A percentile compares a stretch with the other conserved stretches of the same genome.
phyloP scores from a whole-genome alignment of 2,888 invertebrate genomes.

The Carterocephalus palaemon region DNA sequence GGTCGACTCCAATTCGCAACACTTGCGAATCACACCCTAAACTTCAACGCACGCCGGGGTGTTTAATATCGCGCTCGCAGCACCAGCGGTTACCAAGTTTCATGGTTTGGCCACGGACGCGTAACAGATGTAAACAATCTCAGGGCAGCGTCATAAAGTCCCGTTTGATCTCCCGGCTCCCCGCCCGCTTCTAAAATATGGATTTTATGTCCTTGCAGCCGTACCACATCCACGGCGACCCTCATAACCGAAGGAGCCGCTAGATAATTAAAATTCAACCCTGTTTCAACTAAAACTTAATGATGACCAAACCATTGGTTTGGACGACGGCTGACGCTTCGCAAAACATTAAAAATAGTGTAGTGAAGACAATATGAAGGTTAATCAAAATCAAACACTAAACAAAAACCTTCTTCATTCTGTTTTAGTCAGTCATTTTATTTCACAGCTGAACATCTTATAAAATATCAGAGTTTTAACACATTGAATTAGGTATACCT shows the following conservation, averaged over 20 bases:
- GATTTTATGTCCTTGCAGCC: constrained; percentile 71
- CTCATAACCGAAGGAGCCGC: constrained; percentile 51
- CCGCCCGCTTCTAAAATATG: constrained; percentile 70
- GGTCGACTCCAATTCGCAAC: constrained; percentile 10
- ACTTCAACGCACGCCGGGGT: constrained; percentile 34
- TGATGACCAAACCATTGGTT: constrained; percentile 4
- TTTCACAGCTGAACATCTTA: too few species aligned
- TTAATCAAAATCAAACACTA: too few species aligned
- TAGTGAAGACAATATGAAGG: too few species aligned
- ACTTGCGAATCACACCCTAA: constrained; percentile 18
- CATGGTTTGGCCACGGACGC: constrained; percentile 61
- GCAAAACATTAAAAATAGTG: background rate
- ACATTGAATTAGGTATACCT: too few species aligned
- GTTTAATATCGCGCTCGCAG: constrained; percentile 52
- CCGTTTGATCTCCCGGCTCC: constrained; percentile 69
- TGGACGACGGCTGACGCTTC: background rate
- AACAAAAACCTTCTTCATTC: too few species aligned
- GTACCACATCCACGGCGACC: constrained; percentile 69
- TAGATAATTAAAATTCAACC: constrained; percentile 24
- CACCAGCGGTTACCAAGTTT: constrained; percentile 71
- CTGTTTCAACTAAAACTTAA: constrained; percentile 21
- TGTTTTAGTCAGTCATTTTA: too few species aligned
- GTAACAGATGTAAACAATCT: constrained; percentile 78
- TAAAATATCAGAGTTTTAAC: too few species aligned
- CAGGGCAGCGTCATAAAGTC: constrained; percentile 71